A percentile compares a stretch with the other conserved stretches of the same genome.
Evolutionary conservation across 2,113 vertebrate species (phyloP).

Genomic region (Alosa alosa): DNA sequence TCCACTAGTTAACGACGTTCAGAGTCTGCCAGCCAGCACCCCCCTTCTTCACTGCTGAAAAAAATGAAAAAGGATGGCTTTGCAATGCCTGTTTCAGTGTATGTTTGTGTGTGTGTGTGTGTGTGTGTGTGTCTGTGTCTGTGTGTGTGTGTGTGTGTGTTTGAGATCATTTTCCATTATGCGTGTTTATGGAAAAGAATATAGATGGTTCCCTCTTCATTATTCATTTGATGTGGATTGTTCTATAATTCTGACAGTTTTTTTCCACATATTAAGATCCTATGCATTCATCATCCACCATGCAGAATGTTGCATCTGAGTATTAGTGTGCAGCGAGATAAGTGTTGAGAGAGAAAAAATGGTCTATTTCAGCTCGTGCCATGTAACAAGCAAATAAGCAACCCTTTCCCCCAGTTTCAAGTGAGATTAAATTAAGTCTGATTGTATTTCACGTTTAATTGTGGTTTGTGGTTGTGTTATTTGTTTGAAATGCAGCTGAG

Average conservation of each 20-base stretch:
- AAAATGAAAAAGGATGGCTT: slow-evolving; percentile 70
- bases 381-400: not conserved
- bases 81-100: slow-evolving; percentile 62
- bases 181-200: slow-evolving; percentile 46
- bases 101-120: not conserved
- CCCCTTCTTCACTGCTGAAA: not conserved
- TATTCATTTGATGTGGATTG: slow-evolving; percentile 41
- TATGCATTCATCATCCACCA: not conserved
- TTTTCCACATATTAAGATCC: not conserved
- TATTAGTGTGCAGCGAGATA: not conserved
- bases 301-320: not conserved
- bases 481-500: slow-evolving; percentile 17
- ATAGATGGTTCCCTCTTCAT: slow-evolving; percentile 41
- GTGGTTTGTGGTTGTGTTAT: not conserved
- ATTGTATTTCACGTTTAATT: slow-evolving; percentile 10
- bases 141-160: slow-evolving; percentile 18
- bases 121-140: not conserved
- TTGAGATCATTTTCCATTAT: slow-evolving; percentile 59
- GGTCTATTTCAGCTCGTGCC: not conserved
- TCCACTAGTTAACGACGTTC: slow-evolving; percentile 77
- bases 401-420: not conserved
- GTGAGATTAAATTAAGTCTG: not conserved
- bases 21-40: slow-evolving; percentile 71
- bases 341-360: not conserved
- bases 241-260: slow-evolving; percentile 30